Evolutionary conservation across 2,113 vertebrate species (phyloP), one percentile per base, ranked within the genome.

Genomic region (Odontesthes bonariensis): DNA sequence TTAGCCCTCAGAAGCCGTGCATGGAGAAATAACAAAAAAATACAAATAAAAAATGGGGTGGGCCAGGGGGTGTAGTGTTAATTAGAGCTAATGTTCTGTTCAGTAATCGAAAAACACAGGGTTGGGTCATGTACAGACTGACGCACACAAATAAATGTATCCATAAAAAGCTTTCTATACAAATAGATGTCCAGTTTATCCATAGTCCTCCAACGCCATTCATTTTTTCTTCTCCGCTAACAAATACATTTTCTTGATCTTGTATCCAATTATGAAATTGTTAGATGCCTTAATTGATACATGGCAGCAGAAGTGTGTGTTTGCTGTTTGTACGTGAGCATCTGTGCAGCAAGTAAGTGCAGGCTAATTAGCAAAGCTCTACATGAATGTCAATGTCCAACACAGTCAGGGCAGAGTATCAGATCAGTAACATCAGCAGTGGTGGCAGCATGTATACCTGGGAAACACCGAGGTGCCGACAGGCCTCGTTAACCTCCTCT

Each of bases 251-350:
- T 77, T 78, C 71, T 66, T 87, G 42, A 67, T 32, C 62, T 84
- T 74, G 77, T 84, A 57, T 75, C 85, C 88, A 92, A 87, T 89
- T 89, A 91, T 77, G 76, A 59, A 84, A 85, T 81, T 75, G 79
- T 79, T 89, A 85, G 69, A 81, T 89, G 80, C 68, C 60, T 81
- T 91, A 87, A 93, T 91, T 91, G 91, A 92, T 93, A 87, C 75
- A 84, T 82, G 65, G 88, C 35, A 54, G 56, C 27, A 27, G 40
- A 74, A 69, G 5, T 86, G 78, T 81, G 71, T 63, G 59, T 62
- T 53, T 65, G 54, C 27, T 77, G 73, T 64, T 73, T 68, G 63
- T 71, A 55, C 27, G 56, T 46, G 66, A 83, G 86, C 81, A 68
- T 27, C 27, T 27, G 27, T 27, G 27, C 3, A 27, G 27, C 27